phyloP scores from a whole-genome alignment of 2,113 vertebrate species.

The Epinephelus moara region DNA sequence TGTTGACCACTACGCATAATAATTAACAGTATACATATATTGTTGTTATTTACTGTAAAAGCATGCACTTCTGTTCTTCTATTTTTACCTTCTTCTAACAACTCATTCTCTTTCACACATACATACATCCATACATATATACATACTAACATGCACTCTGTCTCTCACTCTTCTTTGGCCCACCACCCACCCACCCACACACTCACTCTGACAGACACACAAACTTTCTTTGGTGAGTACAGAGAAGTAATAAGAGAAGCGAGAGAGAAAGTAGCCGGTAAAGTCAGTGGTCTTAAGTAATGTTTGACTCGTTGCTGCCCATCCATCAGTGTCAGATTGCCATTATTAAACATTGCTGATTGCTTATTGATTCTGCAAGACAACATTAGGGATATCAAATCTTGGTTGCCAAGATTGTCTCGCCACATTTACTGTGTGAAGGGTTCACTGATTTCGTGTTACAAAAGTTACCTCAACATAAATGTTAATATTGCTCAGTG shows the following conservation, averaged over 20 bases:
- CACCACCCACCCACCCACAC: not conserved
- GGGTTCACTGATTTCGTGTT: not conserved
- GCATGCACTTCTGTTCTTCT: not conserved
- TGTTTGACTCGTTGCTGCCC: not conserved
- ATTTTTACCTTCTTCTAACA: not conserved
- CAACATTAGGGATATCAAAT: constrained; percentile 5
- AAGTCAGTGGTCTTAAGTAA: not conserved
- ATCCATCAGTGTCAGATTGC: constrained; percentile 13
- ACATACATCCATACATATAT: not conserved
- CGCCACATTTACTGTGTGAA: not conserved
- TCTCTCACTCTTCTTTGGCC: constrained; percentile 1
- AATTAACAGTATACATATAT: not conserved
- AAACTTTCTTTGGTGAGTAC: not conserved
- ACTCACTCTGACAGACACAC: constrained; percentile 6
- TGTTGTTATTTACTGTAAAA: constrained; percentile 4
- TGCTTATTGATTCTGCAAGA: constrained; percentile 14
- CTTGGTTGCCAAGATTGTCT: not conserved
- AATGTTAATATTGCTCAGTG: no score
- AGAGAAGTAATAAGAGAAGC: constrained; percentile 4
- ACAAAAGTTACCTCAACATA: not conserved
- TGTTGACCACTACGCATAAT: not conserved
- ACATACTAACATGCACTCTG: not conserved
- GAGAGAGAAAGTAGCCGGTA: not conserved
- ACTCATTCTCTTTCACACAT: not conserved
- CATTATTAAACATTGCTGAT: constrained; percentile 25